Evolutionary conservation across 1,140 invertebrate species (phyloP), one percentile per base, ranked within the genome.

Genomic region (Xylocopa sonorina): DNA sequence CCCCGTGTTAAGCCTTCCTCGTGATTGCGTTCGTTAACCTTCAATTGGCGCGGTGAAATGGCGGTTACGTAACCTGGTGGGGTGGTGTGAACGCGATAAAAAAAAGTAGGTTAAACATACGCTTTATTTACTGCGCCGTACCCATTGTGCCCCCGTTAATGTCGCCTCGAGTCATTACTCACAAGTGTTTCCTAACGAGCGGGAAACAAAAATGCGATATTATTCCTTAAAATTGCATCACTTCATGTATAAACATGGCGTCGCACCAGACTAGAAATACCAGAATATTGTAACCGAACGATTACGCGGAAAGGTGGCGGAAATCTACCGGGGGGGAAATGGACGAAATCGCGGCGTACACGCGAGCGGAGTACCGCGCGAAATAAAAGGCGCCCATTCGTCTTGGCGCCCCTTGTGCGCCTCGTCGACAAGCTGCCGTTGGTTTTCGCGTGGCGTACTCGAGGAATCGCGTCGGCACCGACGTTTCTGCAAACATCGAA

Each of bases 401-500:
- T 27, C 41, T 58, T 51, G 67, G 55, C 57, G 43, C 51, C 63
- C 74, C 51, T 48, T 69, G 41, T 43, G 14, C n/a, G n/a, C 48
- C 34, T 21, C 48, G 27, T 34, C 41, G 57, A 48, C 82, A 55
- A 18, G 72, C 63, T 34, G 43, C 67, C 71, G 66, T 64, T 80
- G 72, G n/a, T 57, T 58, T 83, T 55, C 76, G 64, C 83, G 46
- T 74, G 34, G 78, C 51, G 50, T 38, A 68, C 53, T 48, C 58
- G 67, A 79, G 68, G 78, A 84, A 80, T 84, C 69, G 76, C 69
- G 76, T 66, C 69, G 57, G 48, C 51, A n/a, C 51, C 78, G 68
- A 58, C 55, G 82, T 81, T 84, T 85, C 83, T 80, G 69, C 83
- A 85, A 85, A 85, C 79, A 81, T 85, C 79, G 83, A 85, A 85